These are phyloP conservation scores for Sebastes hubbsi DNA, from an alignment of 2,797 vertebrate genomes.

Conservation along the genomic window DNA sequence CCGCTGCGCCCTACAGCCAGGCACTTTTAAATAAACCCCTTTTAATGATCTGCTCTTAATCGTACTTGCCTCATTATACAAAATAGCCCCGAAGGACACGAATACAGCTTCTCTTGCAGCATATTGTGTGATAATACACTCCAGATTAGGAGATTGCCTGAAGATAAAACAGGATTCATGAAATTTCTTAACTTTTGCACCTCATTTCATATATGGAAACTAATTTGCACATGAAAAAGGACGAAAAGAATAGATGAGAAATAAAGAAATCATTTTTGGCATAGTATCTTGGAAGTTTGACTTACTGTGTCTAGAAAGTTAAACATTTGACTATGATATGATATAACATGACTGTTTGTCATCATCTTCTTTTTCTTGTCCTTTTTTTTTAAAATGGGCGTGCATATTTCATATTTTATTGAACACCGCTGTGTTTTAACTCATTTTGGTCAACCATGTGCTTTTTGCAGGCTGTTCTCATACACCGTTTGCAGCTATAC, in stretches of 20 bases:
- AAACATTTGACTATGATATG: background rate
- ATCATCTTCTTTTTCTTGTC: background rate
- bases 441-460: background rate
- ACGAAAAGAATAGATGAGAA: background rate
- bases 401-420: background rate
- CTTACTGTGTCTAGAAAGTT: background rate
- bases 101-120: constrained; percentile 1
- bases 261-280: background rate
- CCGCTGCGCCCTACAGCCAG: background rate
- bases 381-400: background rate
- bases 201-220: background rate
- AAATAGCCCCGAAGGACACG: constrained; percentile 1
- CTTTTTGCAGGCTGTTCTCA: no score
- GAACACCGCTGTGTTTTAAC: background rate
- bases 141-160: background rate
- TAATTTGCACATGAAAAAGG: background rate
- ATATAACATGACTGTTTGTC: background rate
- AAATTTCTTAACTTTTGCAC: background rate
- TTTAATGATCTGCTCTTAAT: constrained; percentile 8
- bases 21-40: constrained; percentile 7
- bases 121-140: background rate
- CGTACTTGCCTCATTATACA: constrained; percentile 3
- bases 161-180: background rate
- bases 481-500: no score
- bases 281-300: background rate